A percentile compares a stretch with the other conserved stretches of the same genome.
Evolutionary conservation across 2,113 vertebrate species (phyloP).

Genomic region (Lamprologus callipterus): DNA sequence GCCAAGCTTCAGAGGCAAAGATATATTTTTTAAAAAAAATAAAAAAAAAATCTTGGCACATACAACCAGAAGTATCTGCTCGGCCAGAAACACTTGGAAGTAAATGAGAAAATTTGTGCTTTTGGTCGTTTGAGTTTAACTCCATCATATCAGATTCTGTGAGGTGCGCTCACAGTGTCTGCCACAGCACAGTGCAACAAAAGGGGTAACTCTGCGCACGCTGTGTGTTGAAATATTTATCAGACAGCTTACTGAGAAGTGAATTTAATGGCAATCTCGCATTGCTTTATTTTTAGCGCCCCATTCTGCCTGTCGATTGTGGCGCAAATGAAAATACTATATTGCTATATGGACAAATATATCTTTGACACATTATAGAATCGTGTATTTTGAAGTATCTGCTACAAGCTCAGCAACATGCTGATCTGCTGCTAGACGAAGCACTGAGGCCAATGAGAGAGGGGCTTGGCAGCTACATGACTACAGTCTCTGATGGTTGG

Average conservation of each 20-base stretch:
- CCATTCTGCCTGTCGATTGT: constrained; percentile 17
- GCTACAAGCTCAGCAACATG: constrained; percentile 63
- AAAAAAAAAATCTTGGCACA: background rate
- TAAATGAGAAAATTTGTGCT: background rate
- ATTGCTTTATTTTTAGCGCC: constrained; percentile 39
- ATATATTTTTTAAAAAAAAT: background rate
- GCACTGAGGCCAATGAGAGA: constrained; percentile 68
- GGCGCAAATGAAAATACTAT: constrained; percentile 45
- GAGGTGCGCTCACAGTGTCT: constrained; percentile 14
- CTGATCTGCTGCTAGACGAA: constrained; percentile 76
- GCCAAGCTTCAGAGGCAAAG: background rate
- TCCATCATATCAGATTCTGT: constrained; percentile 6
- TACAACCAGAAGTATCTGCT: constrained; percentile 15
- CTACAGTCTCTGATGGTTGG: constrained; percentile 39
- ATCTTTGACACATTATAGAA: constrained; percentile 50
- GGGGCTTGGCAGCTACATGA: constrained; percentile 70
- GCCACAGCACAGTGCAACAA: background rate
- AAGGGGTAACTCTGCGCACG: background rate
- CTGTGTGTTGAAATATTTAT: constrained; percentile 22
- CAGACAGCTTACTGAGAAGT: constrained; percentile 39
- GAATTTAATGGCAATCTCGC: constrained; percentile 28
- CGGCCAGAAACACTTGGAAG: background rate
- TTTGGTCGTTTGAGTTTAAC: background rate
- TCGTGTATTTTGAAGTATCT: constrained; percentile 65
- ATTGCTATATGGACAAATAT: constrained; percentile 48